These are phyloP conservation scores for Rhabdophis nuchalis DNA, from an alignment of 2,797 vertebrate genomes.

Conservation along the genomic window DNA sequence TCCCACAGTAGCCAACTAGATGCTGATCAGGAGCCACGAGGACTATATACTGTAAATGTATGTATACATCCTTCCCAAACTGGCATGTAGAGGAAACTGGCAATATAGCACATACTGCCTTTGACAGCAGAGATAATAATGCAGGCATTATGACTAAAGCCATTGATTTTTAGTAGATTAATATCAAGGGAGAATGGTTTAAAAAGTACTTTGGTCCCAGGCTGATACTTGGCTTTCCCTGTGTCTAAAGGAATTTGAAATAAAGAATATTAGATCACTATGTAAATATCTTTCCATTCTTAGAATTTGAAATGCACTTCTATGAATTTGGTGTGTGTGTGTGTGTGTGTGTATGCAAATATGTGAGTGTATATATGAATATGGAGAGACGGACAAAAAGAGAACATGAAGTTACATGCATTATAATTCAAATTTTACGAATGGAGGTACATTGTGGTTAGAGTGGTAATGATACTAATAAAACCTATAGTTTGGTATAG, in stretches of 20 bases:
- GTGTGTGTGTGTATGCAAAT: background rate
- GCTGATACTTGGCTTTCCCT: background rate
- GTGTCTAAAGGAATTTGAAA: background rate
- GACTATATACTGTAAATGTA: background rate
- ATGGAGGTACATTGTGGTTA: background rate
- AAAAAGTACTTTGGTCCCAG: background rate
- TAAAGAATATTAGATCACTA: background rate
- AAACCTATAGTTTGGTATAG: background rate
- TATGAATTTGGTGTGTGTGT: background rate
- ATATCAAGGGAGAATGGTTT: background rate
- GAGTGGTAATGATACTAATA: slow-evolving; percentile 18
- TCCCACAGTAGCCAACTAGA: background rate
- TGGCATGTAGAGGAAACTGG: background rate
- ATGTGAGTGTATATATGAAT: background rate
- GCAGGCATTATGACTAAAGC: background rate
- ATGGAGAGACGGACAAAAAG: background rate
- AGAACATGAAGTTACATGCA: background rate
- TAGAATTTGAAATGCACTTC: background rate
- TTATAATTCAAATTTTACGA: background rate
- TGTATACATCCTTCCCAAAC: background rate
- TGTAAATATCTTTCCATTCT: background rate
- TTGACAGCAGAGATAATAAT: background rate
- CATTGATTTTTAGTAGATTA: background rate
- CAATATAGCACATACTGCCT: background rate
- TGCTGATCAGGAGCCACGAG: background rate